Conservation (phyloP, 2,888 invertebrate species). For the Macaria liturata region DNA sequence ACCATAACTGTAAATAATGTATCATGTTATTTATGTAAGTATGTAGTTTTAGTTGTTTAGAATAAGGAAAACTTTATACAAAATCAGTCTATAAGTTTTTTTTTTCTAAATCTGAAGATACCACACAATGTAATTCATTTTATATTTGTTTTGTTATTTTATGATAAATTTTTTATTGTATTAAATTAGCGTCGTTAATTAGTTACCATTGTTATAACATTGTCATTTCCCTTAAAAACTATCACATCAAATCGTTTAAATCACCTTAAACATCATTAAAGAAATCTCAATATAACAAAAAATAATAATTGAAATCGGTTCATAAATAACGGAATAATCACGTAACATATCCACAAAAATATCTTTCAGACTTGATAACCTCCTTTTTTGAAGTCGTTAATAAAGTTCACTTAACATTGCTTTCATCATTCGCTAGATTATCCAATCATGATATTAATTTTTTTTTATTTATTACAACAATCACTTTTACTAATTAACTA, state of each 20-base stretch:
- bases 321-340: too few species aligned
- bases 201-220: background rate
- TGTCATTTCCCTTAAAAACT: background rate
- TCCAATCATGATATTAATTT: too few species aligned
- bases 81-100: background rate
- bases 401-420: too few species aligned
- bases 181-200: background rate
- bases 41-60: background rate
- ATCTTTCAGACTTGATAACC: too few species aligned
- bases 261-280: too few species aligned
- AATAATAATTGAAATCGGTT: too few species aligned
- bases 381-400: too few species aligned
- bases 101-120: slow-evolving; percentile 7
- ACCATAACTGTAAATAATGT: background rate
- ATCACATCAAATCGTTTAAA: background rate
- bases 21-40: background rate
- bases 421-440: too few species aligned
- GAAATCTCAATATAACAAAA: too few species aligned
- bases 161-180: background rate
- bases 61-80: background rate
- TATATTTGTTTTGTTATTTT: background rate
- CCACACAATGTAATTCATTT: slow-evolving; percentile 16
- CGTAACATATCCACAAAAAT: too few species aligned
- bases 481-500: too few species aligned
- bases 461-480: too few species aligned